These are phyloP conservation scores for Patella caerulea DNA, from an alignment of 2,888 invertebrate genomes.

Conservation along the genomic window DNA sequence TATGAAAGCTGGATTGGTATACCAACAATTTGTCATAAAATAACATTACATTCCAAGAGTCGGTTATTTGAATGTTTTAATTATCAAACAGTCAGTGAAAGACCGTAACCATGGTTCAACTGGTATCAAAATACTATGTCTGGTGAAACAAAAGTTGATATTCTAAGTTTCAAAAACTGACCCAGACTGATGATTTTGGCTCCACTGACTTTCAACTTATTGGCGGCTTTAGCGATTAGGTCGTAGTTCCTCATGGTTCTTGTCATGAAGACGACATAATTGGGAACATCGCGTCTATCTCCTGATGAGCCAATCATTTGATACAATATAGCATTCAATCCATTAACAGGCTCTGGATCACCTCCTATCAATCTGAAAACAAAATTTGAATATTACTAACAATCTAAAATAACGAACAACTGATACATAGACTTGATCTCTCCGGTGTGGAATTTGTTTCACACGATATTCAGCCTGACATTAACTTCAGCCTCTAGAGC, in stretches of 20 bases:
- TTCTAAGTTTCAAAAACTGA: constrained; percentile 22
- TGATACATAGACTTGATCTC: background rate
- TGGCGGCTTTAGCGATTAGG: constrained; percentile 47
- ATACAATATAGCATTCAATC: constrained; percentile 49
- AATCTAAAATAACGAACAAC: background rate
- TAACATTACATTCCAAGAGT: too few species aligned
- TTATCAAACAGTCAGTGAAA: too few species aligned
- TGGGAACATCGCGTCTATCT: constrained; percentile 47
- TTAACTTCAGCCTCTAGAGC: too few species aligned
- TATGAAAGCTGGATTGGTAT: too few species aligned
- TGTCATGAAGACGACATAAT: constrained; percentile 59
- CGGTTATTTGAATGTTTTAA: too few species aligned
- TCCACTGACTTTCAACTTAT: constrained; percentile 54
- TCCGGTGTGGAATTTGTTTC: constrained; percentile 1
- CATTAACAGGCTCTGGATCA: constrained; percentile 55
- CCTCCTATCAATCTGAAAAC: constrained; percentile 45
- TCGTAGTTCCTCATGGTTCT: constrained; percentile 47
- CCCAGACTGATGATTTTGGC: constrained; percentile 56
- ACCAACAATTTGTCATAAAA: too few species aligned
- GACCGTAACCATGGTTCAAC: too few species aligned
- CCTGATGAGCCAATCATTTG: constrained; percentile 47
- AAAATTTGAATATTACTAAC: background rate
- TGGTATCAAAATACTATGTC: too few species aligned
- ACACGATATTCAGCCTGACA: too few species aligned
- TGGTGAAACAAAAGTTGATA: too few species aligned